Conservation (phyloP, 92 coral and sea anemone species). For the Umimayanthus chanpuru region DNA sequence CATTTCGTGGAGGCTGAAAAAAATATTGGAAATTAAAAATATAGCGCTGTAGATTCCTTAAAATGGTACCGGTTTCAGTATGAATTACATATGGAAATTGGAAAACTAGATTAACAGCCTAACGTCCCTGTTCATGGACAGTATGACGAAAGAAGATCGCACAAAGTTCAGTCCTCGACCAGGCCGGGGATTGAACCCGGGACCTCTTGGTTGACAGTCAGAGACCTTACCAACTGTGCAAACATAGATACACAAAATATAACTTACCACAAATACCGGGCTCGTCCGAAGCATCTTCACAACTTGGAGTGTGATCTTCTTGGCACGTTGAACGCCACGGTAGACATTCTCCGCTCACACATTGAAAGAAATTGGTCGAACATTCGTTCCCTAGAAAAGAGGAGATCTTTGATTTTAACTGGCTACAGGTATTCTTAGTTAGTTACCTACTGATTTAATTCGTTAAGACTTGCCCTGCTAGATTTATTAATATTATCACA, state of each 20-base stretch:
- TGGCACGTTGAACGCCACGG: slow-evolving; percentile 67
- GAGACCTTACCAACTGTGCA: too few species aligned
- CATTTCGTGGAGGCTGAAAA: slow-evolving; percentile 12
- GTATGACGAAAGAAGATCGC: too few species aligned
- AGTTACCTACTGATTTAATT: not conserved
- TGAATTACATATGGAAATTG: too few species aligned
- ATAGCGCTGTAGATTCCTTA: too few species aligned
- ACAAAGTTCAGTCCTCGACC: too few species aligned
- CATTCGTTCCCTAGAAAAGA: not conserved
- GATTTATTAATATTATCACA: too few species aligned
- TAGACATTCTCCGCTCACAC: slow-evolving; percentile 81
- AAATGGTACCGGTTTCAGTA: too few species aligned
- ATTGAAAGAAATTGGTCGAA: slow-evolving; percentile 39
- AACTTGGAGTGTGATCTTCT: slow-evolving; percentile 43
- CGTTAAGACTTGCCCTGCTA: too few species aligned
- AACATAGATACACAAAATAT: too few species aligned
- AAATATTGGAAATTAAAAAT: not conserved
- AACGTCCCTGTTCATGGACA: too few species aligned
- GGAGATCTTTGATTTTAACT: not conserved
- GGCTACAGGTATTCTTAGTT: not conserved
- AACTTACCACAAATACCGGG: slow-evolving; percentile 73
- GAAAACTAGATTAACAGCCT: not conserved
- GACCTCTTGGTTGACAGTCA: too few species aligned
- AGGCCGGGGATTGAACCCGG: too few species aligned
- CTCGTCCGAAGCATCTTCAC: slow-evolving; percentile 87